These are phyloP conservation scores for Diorhabda sublineata DNA, from an alignment of 1,140 invertebrate species.

Conservation along the genomic window DNA sequence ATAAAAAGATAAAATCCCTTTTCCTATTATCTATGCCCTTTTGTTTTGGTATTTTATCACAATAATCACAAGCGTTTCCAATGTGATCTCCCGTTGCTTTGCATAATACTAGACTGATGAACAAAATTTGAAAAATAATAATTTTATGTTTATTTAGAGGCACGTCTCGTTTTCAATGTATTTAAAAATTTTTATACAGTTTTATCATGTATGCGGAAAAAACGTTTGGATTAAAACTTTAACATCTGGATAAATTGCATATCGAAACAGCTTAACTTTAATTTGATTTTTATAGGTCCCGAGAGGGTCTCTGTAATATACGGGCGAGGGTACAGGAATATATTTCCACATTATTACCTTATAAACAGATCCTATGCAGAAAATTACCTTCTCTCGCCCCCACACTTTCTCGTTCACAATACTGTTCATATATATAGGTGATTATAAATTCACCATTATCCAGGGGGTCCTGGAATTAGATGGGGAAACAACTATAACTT, in stretches of 20 bases:
- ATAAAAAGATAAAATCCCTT: no score
- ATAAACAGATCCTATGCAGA: not conserved
- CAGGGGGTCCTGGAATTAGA: not conserved
- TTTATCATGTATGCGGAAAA: not conserved
- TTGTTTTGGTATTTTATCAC: no score
- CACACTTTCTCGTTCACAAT: not conserved
- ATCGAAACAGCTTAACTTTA: not conserved
- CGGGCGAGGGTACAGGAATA: not conserved
- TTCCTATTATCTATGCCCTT: no score
- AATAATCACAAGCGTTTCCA: no score
- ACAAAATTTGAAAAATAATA: no score
- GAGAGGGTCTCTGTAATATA: not conserved
- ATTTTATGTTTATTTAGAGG: no score
- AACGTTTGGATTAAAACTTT: not conserved
- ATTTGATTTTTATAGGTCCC: not conserved
- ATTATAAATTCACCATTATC: slow-evolving; percentile 1
- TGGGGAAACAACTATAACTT: not conserved
- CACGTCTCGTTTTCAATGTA: no score
- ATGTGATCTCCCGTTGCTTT: no score
- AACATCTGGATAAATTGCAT: not conserved
- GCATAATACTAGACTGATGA: no score
- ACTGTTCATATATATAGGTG: not conserved
- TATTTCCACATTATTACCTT: slow-evolving; percentile 3
- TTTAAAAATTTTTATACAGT: no score
- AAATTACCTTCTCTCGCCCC: not conserved